Evolutionary conservation across 2,888 invertebrate genomes (phyloP), one percentile per base, ranked within the genome.

Genomic region (Cantharis lateralis): DNA sequence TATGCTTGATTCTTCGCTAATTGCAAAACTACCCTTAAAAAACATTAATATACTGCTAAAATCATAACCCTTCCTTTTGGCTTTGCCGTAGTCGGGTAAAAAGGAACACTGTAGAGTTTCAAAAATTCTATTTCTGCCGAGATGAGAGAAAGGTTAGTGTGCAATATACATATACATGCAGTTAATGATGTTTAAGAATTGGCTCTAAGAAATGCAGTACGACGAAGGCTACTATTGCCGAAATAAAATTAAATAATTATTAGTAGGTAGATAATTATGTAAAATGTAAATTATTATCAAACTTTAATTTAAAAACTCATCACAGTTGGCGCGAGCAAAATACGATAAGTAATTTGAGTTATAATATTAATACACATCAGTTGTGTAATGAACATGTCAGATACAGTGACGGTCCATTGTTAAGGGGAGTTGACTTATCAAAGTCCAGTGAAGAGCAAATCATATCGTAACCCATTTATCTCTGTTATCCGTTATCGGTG

Each of bases 301-400:
- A 78, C 70, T 75, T 62, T 63, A 71, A 72, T 77, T 77, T 78
- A 78, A 78, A 76, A 78, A 84, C 84, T 82, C 84, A 86, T 86
- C 84, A 85, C 82, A 82, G 81, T 80, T 81, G 72, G 81, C 78
- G 18, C 24, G 64, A 78, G 78, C 78, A 77, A 80, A 80, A 80
- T 78, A 78, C 80, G 83, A 85, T 84, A 84, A 85, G 83, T 84
- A 83, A 83, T 84, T 83, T 82, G 83, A 85, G 82, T 83, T 83
- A 79, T 83, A 84, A 79, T 83, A 84, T 85, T 84, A 83, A 85
- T 84, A 83, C 74, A 74, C 74, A 76, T 78, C 78, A 76, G 80
- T 80, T 81, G 79, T 82, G 83, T 87, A 87, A 87, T 87, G 86
- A 86, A 86, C 85, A 86, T 87, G 86, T 87, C 87, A 87, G 81